Base-by-base conservation (phyloP, 1,140 invertebrate genomes). In the Drosophila nannoptera region DNA sequence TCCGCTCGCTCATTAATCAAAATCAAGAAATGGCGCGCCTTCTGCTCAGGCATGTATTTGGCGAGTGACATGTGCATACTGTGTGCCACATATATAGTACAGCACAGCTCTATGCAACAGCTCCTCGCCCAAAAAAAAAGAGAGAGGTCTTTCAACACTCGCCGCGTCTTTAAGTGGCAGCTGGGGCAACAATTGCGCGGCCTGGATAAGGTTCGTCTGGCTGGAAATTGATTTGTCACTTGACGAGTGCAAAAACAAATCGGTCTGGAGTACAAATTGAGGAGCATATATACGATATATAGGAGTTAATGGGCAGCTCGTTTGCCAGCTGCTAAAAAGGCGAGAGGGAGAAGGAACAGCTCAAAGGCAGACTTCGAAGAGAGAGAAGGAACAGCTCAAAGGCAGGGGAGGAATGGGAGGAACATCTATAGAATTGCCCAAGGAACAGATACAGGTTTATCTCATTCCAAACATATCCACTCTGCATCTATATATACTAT, bases 21-120 rank as follows among this genome's bases (percentile, higher is more conserved):
- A 86, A 75, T 86, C 81, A 86, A 86, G 77, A 81, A 22, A 70
- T 77, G 74, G 77, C 81, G 80, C 81, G 82, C 81, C 81, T 67
- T 75, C 55, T 77, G 81, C 73, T 78, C 77, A 69, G 82, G 76
- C 63, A 56, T 67, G 68, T 75, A 49, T 62, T 55, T 78, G 75
- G 74, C 81, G 75, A 86, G 83, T 81, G 81, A 86, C 81, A 81
- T 86, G 64, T 86, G 77, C 77, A 78, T 58, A 63, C 50, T 22
- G 35, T 73, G 64, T 62, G 60, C 54, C 63, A 53, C 49, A 50
- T 65, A 50, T 9, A 31, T 35, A 53, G 14, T 31, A 48, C 38
- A 7, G 12, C 60, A 29, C 62, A 42, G 55, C 29, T 64, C 32
- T 45, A 66, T 73, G 78, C 63, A 75, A 68, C 56, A 65, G 67